phyloP scores from a whole-genome alignment of 1,140 invertebrate species.

The Zaprionus tsacasi region DNA sequence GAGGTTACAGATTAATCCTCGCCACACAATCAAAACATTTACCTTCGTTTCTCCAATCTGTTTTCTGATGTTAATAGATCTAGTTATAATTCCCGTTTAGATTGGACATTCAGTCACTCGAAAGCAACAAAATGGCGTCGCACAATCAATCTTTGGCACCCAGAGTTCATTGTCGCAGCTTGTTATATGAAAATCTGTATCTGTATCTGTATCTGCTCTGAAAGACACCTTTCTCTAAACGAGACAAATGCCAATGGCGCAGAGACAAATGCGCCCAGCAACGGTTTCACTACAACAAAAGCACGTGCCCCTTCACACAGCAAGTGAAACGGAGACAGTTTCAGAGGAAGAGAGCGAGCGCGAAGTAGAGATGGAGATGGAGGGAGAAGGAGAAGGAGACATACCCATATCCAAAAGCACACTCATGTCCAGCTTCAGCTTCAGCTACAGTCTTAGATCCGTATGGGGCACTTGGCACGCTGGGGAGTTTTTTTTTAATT shows the following conservation, averaged over 20 bases:
- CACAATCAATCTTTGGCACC: slow-evolving; percentile 67
- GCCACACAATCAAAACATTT: slow-evolving; percentile 27
- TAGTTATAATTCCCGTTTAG: slow-evolving; percentile 20
- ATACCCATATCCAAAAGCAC: slow-evolving; percentile 11
- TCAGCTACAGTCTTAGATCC: slow-evolving; percentile 21
- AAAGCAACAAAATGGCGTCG: slow-evolving; percentile 61
- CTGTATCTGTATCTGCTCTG: slow-evolving; percentile 24
- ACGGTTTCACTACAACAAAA: slow-evolving; percentile 77
- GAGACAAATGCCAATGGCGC: slow-evolving; percentile 45
- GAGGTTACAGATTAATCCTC: slow-evolving; percentile 13
- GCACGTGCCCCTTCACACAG: slow-evolving; percentile 74
- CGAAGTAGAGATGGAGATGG: slow-evolving; percentile 37
- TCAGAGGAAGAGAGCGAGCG: slow-evolving; percentile 20
- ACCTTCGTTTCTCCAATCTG: slow-evolving; percentile 9
- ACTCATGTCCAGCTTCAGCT: slow-evolving; percentile 16
- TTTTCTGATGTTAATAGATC: slow-evolving; percentile 29
- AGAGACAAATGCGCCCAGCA: slow-evolving; percentile 67
- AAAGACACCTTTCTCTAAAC: slow-evolving; percentile 74
- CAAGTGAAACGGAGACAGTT: slow-evolving; percentile 39
- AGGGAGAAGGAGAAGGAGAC: slow-evolving; percentile 19
- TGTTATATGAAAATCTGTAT: slow-evolving; percentile 39
- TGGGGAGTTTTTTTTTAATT: slow-evolving; percentile 72
- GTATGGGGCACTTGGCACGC: slow-evolving; percentile 38
- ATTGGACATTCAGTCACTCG: slow-evolving; percentile 23
- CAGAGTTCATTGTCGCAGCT: slow-evolving; percentile 58